phyloP scores from a whole-genome alignment of 2,797 vertebrate genomes.

The Lagocephalus sceleratus region DNA sequence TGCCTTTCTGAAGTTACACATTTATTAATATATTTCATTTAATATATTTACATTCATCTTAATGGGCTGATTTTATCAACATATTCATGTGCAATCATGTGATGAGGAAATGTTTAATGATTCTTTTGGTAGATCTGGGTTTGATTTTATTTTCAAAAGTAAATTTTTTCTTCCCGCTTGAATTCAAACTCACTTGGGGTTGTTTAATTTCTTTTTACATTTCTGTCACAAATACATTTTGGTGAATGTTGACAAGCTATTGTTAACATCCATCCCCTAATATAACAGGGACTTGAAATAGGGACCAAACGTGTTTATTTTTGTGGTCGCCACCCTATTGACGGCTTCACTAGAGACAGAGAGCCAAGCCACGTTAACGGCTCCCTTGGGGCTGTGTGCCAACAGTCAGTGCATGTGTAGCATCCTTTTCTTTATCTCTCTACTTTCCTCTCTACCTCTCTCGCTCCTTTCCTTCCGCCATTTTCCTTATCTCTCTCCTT shows the following conservation, averaged over 20 bases:
- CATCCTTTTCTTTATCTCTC: conserved; percentile 34
- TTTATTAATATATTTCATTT: background rate
- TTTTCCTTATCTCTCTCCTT: conserved; percentile 38
- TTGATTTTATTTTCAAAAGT: too few relatives aligned
- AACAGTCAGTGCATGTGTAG: conserved; percentile 25
- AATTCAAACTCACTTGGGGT: too few relatives aligned
- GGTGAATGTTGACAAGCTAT: too few relatives aligned
- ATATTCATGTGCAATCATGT: too few relatives aligned
- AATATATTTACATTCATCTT: background rate
- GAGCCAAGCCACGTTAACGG: conserved; percentile 31
- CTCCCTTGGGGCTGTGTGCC: conserved; percentile 24
- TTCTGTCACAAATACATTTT: background rate
- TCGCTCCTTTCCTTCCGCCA: conserved; percentile 12
- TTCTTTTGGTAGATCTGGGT: too few relatives aligned
- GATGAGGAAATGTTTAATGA: too few relatives aligned
- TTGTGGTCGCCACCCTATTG: conserved; percentile 21
- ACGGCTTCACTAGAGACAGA: conserved; percentile 27
- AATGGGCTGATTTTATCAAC: too few relatives aligned
- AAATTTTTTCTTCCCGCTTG: background rate
- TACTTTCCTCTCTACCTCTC: conserved; percentile 17
- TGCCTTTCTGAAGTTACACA: background rate
- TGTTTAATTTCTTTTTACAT: background rate
- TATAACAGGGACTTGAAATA: conserved; percentile 1
- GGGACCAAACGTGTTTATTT: conserved; percentile 2
- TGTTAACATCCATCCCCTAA: too few relatives aligned